phyloP scores from a whole-genome alignment of 1,140 invertebrate species.

The Amphibalanus amphitrite region DNA sequence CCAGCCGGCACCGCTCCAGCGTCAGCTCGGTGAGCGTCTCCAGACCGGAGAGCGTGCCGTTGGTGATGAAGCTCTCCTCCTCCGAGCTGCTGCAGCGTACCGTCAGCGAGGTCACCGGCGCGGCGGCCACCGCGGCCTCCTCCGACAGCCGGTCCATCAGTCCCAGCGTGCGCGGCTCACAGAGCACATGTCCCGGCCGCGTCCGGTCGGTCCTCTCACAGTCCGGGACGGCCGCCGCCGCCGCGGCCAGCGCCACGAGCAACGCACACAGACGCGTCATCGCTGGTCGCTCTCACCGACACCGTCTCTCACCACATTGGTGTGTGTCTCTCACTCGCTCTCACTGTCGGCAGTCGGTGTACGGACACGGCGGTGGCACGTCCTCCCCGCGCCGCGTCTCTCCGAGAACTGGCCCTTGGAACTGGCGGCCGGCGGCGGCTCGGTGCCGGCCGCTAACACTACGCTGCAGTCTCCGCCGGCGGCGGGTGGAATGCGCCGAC shows the following conservation, averaged over 20 bases:
- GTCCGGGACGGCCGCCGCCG: background rate
- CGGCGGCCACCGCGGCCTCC: background rate
- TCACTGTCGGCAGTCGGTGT: no score
- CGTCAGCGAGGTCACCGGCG: background rate
- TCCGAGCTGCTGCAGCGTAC: background rate
- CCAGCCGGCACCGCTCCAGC: conserved; percentile 56
- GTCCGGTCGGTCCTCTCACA: background rate
- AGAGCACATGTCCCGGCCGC: background rate
- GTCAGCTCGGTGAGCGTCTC: conserved; percentile 28
- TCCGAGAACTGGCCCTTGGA: no score
- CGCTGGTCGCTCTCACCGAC: no score
- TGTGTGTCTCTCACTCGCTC: no score
- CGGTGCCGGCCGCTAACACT: no score
- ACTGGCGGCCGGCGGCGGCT: no score
- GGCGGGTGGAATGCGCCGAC: no score
- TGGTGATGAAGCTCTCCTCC: background rate
- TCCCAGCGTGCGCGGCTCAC: background rate
- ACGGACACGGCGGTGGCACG: no score
- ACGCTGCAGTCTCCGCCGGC: no score
- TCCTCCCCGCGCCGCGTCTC: no score
- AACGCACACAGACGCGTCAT: background rate
- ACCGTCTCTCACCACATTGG: no score
- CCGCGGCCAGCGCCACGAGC: background rate
- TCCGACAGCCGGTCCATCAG: no score
- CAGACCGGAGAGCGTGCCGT: background rate